Conservation (phyloP, 1,140 invertebrate genomes). For the Caenorhabditis latens region DNA sequence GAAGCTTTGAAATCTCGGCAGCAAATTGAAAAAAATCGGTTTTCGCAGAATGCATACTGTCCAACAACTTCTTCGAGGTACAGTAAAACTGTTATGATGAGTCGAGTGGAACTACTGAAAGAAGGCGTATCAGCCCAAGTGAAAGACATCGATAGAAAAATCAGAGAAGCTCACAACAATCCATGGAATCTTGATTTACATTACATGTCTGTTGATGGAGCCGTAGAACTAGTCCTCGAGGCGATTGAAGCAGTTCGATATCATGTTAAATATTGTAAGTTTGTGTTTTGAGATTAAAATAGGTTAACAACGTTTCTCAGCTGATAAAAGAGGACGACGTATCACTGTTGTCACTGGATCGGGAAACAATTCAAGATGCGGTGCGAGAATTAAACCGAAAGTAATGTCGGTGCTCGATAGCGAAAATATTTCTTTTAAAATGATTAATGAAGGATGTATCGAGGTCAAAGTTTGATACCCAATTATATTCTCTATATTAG, state of each 20-base stretch:
- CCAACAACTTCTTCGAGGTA: too few species aligned
- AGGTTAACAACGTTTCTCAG: background rate
- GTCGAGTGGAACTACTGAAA: background rate
- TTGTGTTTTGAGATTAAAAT: too few species aligned
- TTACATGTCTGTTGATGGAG: constrained; percentile 42
- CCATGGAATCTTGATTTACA: constrained; percentile 38
- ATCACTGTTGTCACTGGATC: constrained; percentile 22
- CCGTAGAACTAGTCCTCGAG: background rate
- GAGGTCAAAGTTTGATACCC: background rate
- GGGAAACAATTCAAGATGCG: background rate
- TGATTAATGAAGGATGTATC: constrained; percentile 4
- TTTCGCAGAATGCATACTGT: background rate
- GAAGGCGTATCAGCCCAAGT: background rate
- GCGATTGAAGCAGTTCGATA: constrained; percentile 31
- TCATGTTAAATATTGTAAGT: background rate
- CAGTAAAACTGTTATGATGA: background rate
- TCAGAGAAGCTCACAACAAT: constrained; percentile 1
- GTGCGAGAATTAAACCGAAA: constrained; percentile 11
- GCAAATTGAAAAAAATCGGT: background rate
- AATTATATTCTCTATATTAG: background rate
- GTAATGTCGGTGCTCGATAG: background rate
- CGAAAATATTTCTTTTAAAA: background rate
- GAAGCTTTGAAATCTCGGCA: background rate
- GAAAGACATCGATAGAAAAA: background rate
- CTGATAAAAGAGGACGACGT: background rate